phyloP scores from a whole-genome alignment of 2,888 invertebrate species.

The Hypolimnas misippus region DNA sequence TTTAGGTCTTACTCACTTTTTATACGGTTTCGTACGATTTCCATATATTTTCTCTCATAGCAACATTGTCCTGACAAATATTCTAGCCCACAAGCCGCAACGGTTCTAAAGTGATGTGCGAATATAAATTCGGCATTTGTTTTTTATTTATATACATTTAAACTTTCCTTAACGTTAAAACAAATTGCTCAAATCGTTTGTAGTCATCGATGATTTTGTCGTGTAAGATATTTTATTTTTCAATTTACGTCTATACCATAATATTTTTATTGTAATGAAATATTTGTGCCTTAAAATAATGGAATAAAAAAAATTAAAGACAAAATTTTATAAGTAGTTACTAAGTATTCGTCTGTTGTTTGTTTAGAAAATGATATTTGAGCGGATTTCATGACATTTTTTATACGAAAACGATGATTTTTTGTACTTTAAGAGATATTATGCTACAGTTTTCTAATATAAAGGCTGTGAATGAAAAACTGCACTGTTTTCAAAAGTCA shows the following conservation, averaged over 20 bases:
- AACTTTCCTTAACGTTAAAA: conserved; percentile 1
- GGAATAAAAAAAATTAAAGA: not conserved
- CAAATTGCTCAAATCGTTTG: conserved; percentile 1
- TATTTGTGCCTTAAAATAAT: conserved; percentile 1
- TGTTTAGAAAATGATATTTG: conserved; percentile 39
- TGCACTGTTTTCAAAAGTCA: not conserved
- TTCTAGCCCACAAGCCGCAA: no score
- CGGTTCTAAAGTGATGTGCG: no score
- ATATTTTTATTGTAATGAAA: not conserved
- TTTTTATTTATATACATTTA: no score
- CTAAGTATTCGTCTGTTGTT: conserved; percentile 7
- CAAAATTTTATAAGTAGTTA: not conserved
- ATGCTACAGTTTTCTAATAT: conserved; percentile 36
- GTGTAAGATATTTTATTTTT: conserved; percentile 1
- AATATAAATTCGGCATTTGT: no score
- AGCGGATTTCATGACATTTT: conserved; percentile 66
- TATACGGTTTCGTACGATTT: no score
- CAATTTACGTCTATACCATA: no score
- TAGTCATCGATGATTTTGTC: not conserved
- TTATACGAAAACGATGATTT: conserved; percentile 21
- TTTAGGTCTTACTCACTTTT: no score
- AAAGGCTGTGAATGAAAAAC: conserved; percentile 60
- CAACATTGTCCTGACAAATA: no score
- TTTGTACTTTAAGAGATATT: not conserved
- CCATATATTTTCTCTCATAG: no score